phyloP scores from a whole-genome alignment of 2,888 invertebrate species.

The Cryptus armator region DNA sequence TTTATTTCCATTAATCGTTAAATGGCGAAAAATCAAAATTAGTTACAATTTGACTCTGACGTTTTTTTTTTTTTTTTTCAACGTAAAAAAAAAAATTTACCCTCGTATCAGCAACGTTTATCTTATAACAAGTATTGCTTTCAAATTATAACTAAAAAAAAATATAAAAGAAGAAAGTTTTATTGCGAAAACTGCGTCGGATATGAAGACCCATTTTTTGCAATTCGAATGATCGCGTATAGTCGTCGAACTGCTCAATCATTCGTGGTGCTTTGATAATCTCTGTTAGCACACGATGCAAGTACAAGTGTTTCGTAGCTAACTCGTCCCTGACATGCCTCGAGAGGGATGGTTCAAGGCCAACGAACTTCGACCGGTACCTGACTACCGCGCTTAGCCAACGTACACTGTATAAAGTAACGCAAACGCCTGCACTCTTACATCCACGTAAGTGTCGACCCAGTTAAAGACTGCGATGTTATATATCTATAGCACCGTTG shows the following conservation, averaged over 20 bases:
- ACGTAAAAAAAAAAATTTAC: too few species aligned
- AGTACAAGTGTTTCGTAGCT: constrained; percentile 51
- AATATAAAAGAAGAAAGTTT: neutral
- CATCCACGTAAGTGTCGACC: constrained; percentile 63
- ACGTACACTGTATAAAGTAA: constrained; percentile 9
- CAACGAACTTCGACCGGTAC: constrained; percentile 69
- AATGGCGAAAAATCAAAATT: too few species aligned
- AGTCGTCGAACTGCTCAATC: constrained; percentile 31
- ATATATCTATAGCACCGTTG: neutral
- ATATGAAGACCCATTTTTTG: neutral
- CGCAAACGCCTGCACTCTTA: constrained; percentile 48
- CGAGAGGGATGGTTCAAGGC: constrained; percentile 66
- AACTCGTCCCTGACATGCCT: constrained; percentile 67
- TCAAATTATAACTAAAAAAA: neutral
- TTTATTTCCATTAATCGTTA: too few species aligned
- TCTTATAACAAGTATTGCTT: neutral
- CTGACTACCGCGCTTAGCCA: constrained; percentile 30
- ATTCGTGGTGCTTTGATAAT: constrained; percentile 43
- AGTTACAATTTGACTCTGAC: too few species aligned
- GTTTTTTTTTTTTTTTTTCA: too few species aligned
- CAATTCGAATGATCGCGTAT: constrained; percentile 34
- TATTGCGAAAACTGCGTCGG: neutral
- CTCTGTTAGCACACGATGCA: constrained; percentile 10
- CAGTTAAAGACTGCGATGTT: constrained; percentile 28
- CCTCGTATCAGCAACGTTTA: too few species aligned